A percentile compares a stretch with the other conserved stretches of the same genome.
Evolutionary conservation across 2,797 vertebrate genomes (phyloP).

Genomic region (Sebastes variabilis): DNA sequence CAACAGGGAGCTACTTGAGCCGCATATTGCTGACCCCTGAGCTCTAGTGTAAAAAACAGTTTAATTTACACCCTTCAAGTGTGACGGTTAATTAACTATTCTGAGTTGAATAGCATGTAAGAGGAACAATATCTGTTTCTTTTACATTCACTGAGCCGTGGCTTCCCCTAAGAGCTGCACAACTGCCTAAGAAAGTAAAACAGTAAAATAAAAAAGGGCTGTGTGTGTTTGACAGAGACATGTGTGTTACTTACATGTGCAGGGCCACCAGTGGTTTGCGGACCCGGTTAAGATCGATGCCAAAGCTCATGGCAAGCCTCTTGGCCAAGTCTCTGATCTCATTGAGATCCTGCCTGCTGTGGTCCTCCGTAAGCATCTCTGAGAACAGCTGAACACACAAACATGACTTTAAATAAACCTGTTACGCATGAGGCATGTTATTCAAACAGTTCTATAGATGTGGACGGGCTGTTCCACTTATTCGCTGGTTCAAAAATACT

Average conservation of each 20-base stretch:
- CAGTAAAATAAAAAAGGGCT: background rate
- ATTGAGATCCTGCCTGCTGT: conserved; percentile 66
- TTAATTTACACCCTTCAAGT: background rate
- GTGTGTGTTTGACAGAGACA: background rate
- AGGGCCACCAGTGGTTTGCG: conserved; percentile 84
- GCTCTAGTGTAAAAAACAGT: background rate
- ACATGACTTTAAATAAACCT: conserved; percentile 13
- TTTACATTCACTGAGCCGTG: background rate
- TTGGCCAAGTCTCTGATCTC: conserved; percentile 89
- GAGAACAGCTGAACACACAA: conserved; percentile 78
- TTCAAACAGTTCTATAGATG: background rate
- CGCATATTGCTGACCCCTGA: no score
- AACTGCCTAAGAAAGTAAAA: background rate
- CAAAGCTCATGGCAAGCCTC: conserved; percentile 88
- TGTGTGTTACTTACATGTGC: conserved; percentile 83
- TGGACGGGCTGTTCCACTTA: background rate
- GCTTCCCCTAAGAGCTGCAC: background rate
- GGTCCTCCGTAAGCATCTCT: conserved; percentile 74
- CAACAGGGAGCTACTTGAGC: no score
- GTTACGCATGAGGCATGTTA: background rate
- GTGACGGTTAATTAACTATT: background rate
- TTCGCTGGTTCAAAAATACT: background rate
- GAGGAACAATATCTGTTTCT: background rate
- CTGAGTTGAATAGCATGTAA: background rate
- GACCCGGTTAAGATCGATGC: conserved; percentile 83